phyloP scores from a whole-genome alignment of 2,113 vertebrate species.

The Trematomus loennbergii region DNA sequence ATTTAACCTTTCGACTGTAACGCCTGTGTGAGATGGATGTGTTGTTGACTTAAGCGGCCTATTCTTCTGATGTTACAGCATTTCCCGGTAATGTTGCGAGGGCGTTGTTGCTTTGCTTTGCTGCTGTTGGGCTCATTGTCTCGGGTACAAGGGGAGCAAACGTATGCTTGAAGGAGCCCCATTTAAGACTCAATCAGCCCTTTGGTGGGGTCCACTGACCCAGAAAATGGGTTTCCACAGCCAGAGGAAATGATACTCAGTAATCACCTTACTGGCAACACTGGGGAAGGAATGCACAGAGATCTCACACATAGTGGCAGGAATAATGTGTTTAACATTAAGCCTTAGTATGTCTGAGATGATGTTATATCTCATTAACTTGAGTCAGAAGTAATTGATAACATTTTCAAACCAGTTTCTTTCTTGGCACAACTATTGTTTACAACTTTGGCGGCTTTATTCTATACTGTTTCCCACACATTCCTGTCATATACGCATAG shows the following conservation, averaged over 20 bases:
- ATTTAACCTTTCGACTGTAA: background rate
- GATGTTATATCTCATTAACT: background rate
- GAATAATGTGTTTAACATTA: conserved; percentile 14
- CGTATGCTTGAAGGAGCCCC: conserved; percentile 77
- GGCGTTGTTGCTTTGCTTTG: conserved; percentile 32
- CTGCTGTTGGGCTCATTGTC: conserved; percentile 54
- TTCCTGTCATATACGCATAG: conserved; percentile 50
- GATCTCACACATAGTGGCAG: conserved; percentile 42
- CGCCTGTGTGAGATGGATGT: background rate
- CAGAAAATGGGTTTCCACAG: conserved; percentile 91
- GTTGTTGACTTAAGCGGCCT: conserved; percentile 9
- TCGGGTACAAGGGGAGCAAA: conserved; percentile 58
- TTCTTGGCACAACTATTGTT: conserved; percentile 22
- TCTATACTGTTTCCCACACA: conserved; percentile 66
- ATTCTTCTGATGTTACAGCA: conserved; percentile 21
- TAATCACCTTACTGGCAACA: conserved; percentile 76
- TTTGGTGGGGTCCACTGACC: conserved; percentile 91
- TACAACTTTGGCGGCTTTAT: background rate
- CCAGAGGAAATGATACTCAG: conserved; percentile 90
- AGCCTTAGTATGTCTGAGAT: background rate
- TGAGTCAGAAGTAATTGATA: background rate
- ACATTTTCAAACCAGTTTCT: conserved; percentile 12
- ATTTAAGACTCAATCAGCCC: conserved; percentile 89
- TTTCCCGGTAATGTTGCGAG: conserved; percentile 38
- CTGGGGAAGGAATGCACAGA: conserved; percentile 49